phyloP scores from a whole-genome alignment of 1,140 invertebrate species.

The Euwallacea similis region DNA sequence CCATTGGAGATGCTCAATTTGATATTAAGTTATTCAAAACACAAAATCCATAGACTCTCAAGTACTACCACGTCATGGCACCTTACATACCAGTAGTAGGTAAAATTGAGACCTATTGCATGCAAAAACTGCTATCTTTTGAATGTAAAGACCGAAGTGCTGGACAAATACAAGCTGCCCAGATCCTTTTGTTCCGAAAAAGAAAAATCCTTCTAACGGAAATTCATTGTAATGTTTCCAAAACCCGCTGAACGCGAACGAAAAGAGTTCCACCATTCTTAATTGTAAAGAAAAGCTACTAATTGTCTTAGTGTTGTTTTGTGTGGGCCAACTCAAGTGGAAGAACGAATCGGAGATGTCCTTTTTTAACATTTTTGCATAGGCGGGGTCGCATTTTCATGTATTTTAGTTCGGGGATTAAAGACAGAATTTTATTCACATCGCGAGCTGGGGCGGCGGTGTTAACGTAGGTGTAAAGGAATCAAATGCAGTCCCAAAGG shows the following conservation, averaged over 20 bases:
- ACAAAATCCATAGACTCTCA: too few relatives aligned
- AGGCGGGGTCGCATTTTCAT: background rate
- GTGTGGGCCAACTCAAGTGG: slow-evolving; percentile 49
- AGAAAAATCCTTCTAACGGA: background rate
- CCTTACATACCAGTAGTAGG: too few relatives aligned
- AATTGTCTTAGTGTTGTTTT: slow-evolving; percentile 53
- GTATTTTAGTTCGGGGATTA: background rate
- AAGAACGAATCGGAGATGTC: slow-evolving; percentile 37
- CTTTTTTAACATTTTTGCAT: slow-evolving; percentile 23
- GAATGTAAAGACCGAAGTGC: background rate
- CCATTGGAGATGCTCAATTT: too few relatives aligned
- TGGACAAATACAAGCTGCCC: background rate
- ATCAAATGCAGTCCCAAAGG: too few relatives aligned
- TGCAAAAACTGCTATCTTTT: background rate
- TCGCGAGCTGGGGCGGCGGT: too few relatives aligned
- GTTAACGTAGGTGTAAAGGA: too few relatives aligned
- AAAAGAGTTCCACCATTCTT: slow-evolving; percentile 40
- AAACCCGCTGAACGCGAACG: slow-evolving; percentile 33
- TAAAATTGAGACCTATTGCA: too few relatives aligned
- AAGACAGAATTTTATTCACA: too few relatives aligned
- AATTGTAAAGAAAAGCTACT: slow-evolving; percentile 54
- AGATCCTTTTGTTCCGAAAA: background rate
- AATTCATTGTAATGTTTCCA: slow-evolving; percentile 24
- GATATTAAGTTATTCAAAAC: too few relatives aligned
- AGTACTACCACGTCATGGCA: too few relatives aligned